A percentile compares a stretch with the other conserved stretches of the same genome.
phyloP scores from a whole-genome alignment of 64 coral and sea anemone species.

The Porites australiensis region DNA sequence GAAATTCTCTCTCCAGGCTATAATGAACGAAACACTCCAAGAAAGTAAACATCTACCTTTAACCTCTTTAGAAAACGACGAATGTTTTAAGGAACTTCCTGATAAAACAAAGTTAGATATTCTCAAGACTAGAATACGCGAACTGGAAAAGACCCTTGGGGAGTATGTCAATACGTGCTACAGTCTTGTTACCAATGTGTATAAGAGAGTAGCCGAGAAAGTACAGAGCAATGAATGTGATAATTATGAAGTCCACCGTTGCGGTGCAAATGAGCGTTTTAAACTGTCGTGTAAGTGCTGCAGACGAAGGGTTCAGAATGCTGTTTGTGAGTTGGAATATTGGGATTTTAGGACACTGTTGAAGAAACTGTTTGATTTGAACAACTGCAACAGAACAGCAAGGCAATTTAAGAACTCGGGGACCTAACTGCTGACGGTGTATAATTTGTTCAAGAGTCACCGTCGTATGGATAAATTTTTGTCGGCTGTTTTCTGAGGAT shows the following conservation, averaged over 20 bases:
- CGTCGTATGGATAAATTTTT: too few species aligned
- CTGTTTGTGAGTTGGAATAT: constrained; percentile 35
- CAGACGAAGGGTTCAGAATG: constrained; percentile 47
- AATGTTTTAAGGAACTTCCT: constrained; percentile 20
- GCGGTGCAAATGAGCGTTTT: constrained; percentile 12
- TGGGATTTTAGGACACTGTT: constrained; percentile 13
- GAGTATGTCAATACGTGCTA: constrained; percentile 66
- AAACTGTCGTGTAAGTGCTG: constrained; percentile 70
- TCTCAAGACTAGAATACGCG: constrained; percentile 35
- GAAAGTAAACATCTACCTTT: constrained; percentile 20
- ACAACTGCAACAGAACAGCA: constrained; percentile 52
- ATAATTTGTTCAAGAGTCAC: too few species aligned
- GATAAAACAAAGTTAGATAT: constrained; percentile 63
- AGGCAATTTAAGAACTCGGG: constrained; percentile 20
- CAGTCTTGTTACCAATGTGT: constrained; percentile 15
- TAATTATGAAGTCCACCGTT: constrained; percentile 26
- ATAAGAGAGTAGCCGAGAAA: constrained; percentile 48
- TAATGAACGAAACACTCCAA: constrained; percentile 42
- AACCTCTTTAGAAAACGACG: not conserved
- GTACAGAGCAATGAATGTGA: constrained; percentile 36
- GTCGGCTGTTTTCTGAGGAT: too few species aligned
- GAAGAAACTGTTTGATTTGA: constrained; percentile 73
- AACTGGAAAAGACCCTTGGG: constrained; percentile 60
- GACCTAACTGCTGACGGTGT: not conserved
- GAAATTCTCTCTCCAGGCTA: constrained; percentile 10